These are phyloP conservation scores for Sabatieria punctata DNA, from an alignment of 2,888 invertebrate genomes.

Conservation along the genomic window DNA sequence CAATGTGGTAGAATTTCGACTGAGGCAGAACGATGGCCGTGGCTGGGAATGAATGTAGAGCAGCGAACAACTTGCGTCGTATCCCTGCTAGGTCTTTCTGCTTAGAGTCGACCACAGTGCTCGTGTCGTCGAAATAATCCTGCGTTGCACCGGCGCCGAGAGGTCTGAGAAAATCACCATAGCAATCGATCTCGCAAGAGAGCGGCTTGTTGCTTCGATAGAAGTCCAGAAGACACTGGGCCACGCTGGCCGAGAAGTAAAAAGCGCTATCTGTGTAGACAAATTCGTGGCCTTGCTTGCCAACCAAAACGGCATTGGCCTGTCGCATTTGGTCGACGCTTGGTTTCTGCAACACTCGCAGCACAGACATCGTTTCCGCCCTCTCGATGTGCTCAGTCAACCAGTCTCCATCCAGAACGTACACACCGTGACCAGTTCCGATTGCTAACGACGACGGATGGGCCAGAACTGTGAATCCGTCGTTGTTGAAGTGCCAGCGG, in stretches of 20 bases:
- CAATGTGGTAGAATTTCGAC: constrained; percentile 37
- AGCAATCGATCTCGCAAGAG: neutral
- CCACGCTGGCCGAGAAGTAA: constrained; percentile 33
- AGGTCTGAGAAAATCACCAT: neutral
- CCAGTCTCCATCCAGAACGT: constrained; percentile 23
- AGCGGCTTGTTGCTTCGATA: neutral
- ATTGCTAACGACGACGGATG: constrained; percentile 35
- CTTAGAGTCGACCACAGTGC: neutral
- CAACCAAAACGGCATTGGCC: constrained; percentile 29
- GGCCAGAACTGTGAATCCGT: constrained; percentile 36
- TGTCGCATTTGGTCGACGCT: constrained; percentile 30
- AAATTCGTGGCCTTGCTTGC: constrained; percentile 12
- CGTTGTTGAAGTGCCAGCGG: constrained; percentile 18
- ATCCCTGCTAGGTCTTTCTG: neutral
- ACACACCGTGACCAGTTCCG: constrained; percentile 38
- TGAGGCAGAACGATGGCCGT: constrained; percentile 23
- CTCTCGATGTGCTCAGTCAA: no score
- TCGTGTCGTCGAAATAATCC: neutral
- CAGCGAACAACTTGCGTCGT: neutral
- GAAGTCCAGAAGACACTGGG: constrained; percentile 24
- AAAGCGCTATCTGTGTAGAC: constrained; percentile 39
- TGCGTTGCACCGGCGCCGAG: neutral
- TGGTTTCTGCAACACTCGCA: constrained; percentile 37
- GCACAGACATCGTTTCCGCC: no score
- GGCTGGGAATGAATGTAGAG: constrained; percentile 17